Conservation (phyloP, 1,140 invertebrate species). For the Trichogramma pretiosum region DNA sequence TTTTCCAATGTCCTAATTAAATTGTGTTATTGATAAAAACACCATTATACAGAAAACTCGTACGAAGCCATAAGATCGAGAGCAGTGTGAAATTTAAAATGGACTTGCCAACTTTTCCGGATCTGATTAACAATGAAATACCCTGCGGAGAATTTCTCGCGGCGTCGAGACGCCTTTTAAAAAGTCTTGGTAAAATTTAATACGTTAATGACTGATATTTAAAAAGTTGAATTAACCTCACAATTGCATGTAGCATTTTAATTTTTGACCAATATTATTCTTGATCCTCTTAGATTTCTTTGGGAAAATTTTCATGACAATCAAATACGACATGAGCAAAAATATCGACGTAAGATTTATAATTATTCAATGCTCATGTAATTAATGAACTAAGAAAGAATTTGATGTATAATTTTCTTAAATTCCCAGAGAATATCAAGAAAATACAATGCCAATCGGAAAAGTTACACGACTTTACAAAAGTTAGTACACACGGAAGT, state of each 20-base stretch:
- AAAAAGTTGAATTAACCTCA: too few species aligned
- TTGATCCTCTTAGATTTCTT: conserved; percentile 66
- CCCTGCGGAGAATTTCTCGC: conserved; percentile 53
- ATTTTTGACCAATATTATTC: too few species aligned
- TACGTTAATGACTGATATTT: too few species aligned
- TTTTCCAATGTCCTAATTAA: too few species aligned
- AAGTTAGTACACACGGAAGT: conserved; percentile 58
- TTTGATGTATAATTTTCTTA: conserved; percentile 20
- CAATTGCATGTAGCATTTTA: too few species aligned
- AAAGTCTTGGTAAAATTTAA: conserved; percentile 52
- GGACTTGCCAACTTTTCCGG: conserved; percentile 27
- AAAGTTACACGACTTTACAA: conserved; percentile 52
- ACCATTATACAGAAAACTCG: too few species aligned
- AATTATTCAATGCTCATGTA: background rate
- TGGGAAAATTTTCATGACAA: conserved; percentile 61
- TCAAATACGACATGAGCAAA: conserved; percentile 64
- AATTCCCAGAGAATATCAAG: conserved; percentile 59
- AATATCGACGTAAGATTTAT: conserved; percentile 58
- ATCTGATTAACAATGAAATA: conserved; percentile 47
- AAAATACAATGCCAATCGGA: conserved; percentile 45
- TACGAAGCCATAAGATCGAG: too few species aligned
- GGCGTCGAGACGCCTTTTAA: conserved; percentile 52
- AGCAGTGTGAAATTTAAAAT: too few species aligned
- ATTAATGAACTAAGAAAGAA: background rate
- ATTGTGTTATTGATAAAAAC: too few species aligned